Percentiles rank a stretch among this genome's conserved stretches.
Conservation (phyloP, 2,888 invertebrate species). For the Pemphredon lugubris region DNA sequence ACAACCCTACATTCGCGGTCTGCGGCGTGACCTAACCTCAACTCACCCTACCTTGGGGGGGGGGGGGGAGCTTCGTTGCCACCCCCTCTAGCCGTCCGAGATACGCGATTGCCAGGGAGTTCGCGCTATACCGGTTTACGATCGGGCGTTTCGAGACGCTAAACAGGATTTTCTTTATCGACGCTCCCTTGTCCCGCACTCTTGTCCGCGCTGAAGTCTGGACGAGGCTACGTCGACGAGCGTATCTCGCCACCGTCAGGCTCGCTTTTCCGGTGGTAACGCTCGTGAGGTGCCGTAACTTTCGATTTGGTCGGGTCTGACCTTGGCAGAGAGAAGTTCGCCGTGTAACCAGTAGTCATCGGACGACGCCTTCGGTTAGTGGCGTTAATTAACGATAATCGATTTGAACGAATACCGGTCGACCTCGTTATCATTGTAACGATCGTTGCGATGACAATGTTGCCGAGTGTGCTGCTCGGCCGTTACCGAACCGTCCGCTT, state of each 20-base stretch:
- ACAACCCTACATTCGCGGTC: slow-evolving; percentile 80
- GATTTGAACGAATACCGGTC: slow-evolving; percentile 50
- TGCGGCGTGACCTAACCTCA: slow-evolving; percentile 79
- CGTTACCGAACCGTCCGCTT: slow-evolving; percentile 28
- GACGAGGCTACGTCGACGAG: too few species aligned
- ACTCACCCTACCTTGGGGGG: slow-evolving; percentile 67
- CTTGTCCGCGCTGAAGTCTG: too few species aligned
- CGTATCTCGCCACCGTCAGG: too few species aligned
- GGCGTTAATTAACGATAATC: slow-evolving; percentile 66
- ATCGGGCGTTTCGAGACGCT: slow-evolving; percentile 7
- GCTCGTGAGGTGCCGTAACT: slow-evolving; percentile 46
- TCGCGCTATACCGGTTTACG: slow-evolving; percentile 51
- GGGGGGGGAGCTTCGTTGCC: slow-evolving; percentile 58
- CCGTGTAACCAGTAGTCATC: slow-evolving; percentile 41
- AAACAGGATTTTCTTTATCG: slow-evolving; percentile 5
- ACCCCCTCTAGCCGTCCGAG: slow-evolving; percentile 34
- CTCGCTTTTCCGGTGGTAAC: slow-evolving; percentile 37
- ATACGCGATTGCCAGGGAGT: slow-evolving; percentile 29
- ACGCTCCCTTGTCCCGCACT: too few species aligned
- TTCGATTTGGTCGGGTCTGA: slow-evolving; percentile 48
- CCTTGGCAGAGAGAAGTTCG: slow-evolving; percentile 56
- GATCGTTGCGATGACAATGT: slow-evolving; percentile 12
- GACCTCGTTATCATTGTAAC: slow-evolving; percentile 42
- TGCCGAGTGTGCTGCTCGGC: not conserved
- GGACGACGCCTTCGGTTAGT: slow-evolving; percentile 37